Percentiles rank a stretch among this genome's conserved stretches.
These are phyloP conservation scores for Paramacrobiotus metropolitanus DNA, from an alignment of 1,140 invertebrate species.

Conservation along the genomic window DNA sequence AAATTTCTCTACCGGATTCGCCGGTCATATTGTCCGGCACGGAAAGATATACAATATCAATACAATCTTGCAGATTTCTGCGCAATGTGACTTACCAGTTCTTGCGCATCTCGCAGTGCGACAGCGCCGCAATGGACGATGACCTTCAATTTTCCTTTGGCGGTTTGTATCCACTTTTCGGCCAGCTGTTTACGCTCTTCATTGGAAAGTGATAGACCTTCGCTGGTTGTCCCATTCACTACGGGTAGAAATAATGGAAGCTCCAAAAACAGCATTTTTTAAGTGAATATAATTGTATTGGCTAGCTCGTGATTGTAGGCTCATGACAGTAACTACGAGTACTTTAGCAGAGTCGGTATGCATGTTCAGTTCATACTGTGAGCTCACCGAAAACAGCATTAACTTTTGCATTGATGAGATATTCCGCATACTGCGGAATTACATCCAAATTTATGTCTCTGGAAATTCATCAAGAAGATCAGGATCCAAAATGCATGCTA, in stretches of 20 bases:
- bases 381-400: slow-evolving; percentile 35
- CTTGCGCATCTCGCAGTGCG: slow-evolving; percentile 38
- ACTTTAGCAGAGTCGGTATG: background rate
- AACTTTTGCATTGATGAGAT: slow-evolving; percentile 30
- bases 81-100: no score
- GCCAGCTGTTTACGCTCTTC: slow-evolving; percentile 40
- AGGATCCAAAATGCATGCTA: no score
- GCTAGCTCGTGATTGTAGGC: no score
- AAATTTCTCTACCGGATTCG: no score
- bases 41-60: no score
- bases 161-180: slow-evolving; percentile 37
- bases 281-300: no score
- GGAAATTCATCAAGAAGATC: no score
- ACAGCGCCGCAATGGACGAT: slow-evolving; percentile 54
- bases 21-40: no score
- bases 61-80: no score
- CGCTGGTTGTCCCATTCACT: slow-evolving; percentile 55
- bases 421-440: slow-evolving; percentile 36
- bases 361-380: background rate
- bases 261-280: no score
- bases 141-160: slow-evolving; percentile 25
- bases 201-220: slow-evolving; percentile 41
- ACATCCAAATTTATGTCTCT: slow-evolving; percentile 28
- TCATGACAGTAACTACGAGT: no score
- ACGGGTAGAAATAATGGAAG: no score